Conservation (phyloP, 2,113 vertebrate species). For the Rhinolophus ferrumequinum region DNA sequence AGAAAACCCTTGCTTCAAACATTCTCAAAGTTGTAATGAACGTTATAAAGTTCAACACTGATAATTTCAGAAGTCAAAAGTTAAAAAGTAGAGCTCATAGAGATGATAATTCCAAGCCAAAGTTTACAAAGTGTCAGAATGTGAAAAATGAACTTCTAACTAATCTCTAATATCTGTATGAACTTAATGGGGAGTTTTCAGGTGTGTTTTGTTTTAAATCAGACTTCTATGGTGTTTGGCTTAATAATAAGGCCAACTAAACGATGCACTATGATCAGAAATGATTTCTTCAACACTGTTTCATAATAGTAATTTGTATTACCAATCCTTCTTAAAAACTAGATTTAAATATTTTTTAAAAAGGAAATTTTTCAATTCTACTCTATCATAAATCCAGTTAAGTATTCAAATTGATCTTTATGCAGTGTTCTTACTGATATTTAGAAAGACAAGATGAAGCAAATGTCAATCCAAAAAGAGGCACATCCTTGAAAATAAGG, state of each 20-base stretch:
- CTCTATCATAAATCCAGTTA: not conserved
- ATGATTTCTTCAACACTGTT: constrained; percentile 23
- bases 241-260: not conserved
- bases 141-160: not conserved
- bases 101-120: not conserved
- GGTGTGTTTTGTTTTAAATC: constrained; percentile 3
- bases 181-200: not conserved
- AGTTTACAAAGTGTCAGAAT: not conserved
- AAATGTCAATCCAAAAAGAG: not conserved
- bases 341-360: not conserved
- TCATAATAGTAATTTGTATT: constrained; percentile 21
- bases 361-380: not conserved
- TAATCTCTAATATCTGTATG: not conserved
- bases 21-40: not conserved
- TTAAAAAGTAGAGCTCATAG: not conserved
- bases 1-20: constrained; percentile 36
- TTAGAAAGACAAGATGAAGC: constrained; percentile 7
- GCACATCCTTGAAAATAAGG: not conserved
- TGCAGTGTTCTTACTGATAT: not conserved
- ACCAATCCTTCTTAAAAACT: constrained; percentile 19
- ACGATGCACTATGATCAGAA: not conserved
- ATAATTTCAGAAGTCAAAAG: constrained; percentile 1
- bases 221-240: not conserved
- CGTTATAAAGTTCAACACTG: not conserved
- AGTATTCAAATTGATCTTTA: constrained; percentile 8